phyloP scores from a whole-genome alignment of 37 sponge, comb jelly and placozoan species.

The Beroe forskalii region DNA sequence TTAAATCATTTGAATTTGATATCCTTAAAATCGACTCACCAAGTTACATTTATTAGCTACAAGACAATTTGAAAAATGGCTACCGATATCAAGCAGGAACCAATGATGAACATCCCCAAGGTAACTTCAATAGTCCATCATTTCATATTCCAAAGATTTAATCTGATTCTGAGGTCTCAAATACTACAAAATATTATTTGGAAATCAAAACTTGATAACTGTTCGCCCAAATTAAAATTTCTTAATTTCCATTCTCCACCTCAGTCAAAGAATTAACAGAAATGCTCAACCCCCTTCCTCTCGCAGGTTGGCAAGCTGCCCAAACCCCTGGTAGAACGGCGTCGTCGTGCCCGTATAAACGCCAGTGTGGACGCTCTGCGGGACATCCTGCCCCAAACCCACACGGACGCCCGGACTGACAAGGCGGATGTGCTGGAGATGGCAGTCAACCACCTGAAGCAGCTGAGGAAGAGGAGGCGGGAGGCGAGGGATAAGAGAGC shows the following conservation, averaged over 20 bases:
- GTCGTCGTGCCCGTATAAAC: conserved; percentile 18
- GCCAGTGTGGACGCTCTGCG: conserved; percentile 41
- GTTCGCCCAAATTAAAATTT: no score
- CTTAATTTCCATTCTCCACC: no score
- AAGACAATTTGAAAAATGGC: conserved; percentile 15
- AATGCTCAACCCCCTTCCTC: background rate
- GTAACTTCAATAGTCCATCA: no score
- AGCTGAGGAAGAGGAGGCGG: conserved; percentile 6
- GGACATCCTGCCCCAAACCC: conserved; percentile 1
- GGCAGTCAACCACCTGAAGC: conserved; percentile 50
- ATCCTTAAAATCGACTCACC: no score
- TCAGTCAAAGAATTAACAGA: no score
- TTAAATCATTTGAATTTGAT: no score
- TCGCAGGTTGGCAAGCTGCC: conserved; percentile 41
- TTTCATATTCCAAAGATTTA: no score
- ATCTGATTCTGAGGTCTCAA: no score
- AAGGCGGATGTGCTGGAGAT: conserved; percentile 43
- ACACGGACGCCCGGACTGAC: conserved; percentile 18
- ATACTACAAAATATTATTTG: no score
- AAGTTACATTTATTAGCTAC: no score
- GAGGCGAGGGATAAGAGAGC: conserved; percentile 46
- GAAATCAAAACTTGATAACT: no score
- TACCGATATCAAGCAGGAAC: conserved; percentile 41
- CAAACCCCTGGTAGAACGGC: conserved; percentile 43
- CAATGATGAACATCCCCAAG: conserved; percentile 4